Evolutionary conservation across 2,888 invertebrate species (phyloP).

Genomic region (Brachylomia viminalis): DNA sequence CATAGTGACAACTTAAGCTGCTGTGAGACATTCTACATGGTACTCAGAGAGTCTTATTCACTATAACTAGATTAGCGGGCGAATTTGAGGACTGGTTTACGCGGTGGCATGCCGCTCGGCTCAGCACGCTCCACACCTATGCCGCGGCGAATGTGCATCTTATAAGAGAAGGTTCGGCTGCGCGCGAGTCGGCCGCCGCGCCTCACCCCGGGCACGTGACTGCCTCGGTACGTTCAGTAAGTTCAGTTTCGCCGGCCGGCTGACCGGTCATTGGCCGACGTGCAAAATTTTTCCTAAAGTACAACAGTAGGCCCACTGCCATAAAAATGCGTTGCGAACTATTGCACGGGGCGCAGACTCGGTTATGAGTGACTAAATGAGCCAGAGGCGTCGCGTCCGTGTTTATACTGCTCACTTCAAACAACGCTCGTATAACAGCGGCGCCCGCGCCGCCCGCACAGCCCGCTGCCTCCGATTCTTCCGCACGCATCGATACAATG

Average conservation of each 20-base stretch:
- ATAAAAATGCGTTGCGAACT: constrained; percentile 82
- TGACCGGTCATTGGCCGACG: constrained; percentile 87
- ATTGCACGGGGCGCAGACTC: constrained; percentile 77
- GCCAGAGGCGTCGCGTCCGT: constrained; percentile 71
- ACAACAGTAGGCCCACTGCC: constrained; percentile 80
- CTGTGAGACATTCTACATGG: constrained; percentile 90
- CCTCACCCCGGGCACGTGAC: constrained; percentile 91
- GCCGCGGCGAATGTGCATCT: constrained; percentile 89
- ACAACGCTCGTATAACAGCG: constrained; percentile 81
- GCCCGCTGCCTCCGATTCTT: constrained; percentile 68
- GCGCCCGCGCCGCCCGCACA: constrained; percentile 73
- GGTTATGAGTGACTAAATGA: constrained; percentile 78
- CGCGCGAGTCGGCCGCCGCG: constrained; percentile 87
- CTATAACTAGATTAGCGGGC: constrained; percentile 80
- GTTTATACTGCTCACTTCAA: constrained; percentile 80
- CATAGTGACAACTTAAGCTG: constrained; percentile 89
- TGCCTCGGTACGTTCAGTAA: constrained; percentile 83
- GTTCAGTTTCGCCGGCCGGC: constrained; percentile 87
- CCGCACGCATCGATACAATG: constrained; percentile 76
- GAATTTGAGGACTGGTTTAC: constrained; percentile 76
- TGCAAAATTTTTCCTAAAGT: constrained; percentile 82
- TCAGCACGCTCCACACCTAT: constrained; percentile 88
- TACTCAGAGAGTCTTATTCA: constrained; percentile 84
- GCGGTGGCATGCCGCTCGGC: constrained; percentile 86
- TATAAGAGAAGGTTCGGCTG: constrained; percentile 88